Evolutionary conservation across 2,888 invertebrate species (phyloP), one percentile per base, ranked within the genome.

Genomic region (Oscheius myriophilus): DNA sequence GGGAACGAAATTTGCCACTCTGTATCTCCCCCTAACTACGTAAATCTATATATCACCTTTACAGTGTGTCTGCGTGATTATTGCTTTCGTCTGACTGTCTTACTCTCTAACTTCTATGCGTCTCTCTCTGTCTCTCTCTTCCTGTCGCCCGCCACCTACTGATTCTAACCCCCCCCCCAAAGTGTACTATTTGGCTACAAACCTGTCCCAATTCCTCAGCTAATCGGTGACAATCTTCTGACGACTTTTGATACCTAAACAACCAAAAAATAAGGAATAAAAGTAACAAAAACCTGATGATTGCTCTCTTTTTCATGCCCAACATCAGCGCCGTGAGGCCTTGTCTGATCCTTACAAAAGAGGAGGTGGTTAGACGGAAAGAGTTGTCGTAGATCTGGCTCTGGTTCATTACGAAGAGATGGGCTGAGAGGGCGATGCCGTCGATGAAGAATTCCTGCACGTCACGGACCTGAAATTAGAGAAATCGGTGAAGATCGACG

Each of bases 391-490:
- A 81, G 11, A 76, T 71, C 6, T 64, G 23, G 1, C 57, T 45
- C 9, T 75, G 45, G 43, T 75, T 74, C 4, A 79, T 51, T 0
- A 72, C 72, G 45, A 63, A 67, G 33, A 81, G 62, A 55, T 76
- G 72, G 55, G 70, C 57, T 21, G 73, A 52, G 14, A 81, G 59
- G 0, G 81, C 73, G 49, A 79, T 69, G 7, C 73, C 72, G 89
- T 99, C 98, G 2, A 93, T 95, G 88, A 96, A 98, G 84, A 94
- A 92, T 88, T 99, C 98, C 87, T 96, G 93, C 41, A 84, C 76
- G 52, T 84, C 84, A 11, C 84, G 78, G 11, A 82, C 80, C 80
- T 81, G 52, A 41, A 55, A 52, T 25, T n/a, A 2, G 18, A 53
- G 16, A 33, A 53, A 53, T 14, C 26, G 21, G 11, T 18, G 7